Percentiles rank a stretch among this genome's conserved stretches.
phyloP scores from a whole-genome alignment of 2,113 vertebrate species.

The Hydropotes inermis region DNA sequence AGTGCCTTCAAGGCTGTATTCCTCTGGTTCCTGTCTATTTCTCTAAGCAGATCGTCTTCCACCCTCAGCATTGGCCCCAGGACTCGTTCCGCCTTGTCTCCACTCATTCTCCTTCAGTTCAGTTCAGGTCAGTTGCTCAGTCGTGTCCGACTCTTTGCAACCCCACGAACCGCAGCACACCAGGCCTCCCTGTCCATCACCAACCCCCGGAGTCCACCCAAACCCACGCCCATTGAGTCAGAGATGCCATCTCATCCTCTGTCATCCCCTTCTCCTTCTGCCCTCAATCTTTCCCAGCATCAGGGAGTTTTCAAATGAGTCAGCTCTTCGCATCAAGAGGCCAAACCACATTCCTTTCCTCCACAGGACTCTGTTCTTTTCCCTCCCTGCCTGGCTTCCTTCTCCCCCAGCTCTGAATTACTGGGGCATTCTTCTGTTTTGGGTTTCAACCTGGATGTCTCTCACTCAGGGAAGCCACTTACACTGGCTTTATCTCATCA shows the following conservation, averaged over 20 bases:
- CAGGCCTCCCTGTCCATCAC: neutral
- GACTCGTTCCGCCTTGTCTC: neutral
- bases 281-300: neutral
- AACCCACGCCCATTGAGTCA: neutral
- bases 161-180: fast-evolving
- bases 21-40: neutral
- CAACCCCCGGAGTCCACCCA: neutral
- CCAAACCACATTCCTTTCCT: neutral
- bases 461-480: neutral
- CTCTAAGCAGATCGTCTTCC: neutral
- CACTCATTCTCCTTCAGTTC: neutral
- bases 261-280: neutral
- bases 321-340: neutral
- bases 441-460: neutral
- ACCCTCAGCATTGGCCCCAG: neutral
- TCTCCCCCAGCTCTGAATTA: neutral
- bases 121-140: neutral
- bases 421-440: neutral
- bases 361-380: no score
- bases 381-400: neutral
- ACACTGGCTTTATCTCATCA: neutral
- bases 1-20: neutral
- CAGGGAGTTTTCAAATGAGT: neutral
- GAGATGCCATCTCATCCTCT: neutral
- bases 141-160: fast-evolving